phyloP scores from a whole-genome alignment of 2,113 vertebrate genomes.

The Anoura caudifer region DNA sequence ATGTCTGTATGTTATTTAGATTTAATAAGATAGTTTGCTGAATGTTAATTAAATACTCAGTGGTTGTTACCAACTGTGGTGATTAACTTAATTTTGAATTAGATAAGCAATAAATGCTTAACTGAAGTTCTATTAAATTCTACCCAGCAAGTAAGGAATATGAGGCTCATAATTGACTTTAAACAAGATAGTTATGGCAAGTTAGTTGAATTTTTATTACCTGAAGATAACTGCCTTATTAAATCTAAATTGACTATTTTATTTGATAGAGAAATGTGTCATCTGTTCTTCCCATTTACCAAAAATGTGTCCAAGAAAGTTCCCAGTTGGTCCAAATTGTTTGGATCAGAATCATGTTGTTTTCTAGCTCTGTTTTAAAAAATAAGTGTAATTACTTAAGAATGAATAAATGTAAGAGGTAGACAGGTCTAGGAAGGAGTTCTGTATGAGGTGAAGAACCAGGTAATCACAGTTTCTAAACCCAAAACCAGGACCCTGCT shows the following conservation, averaged over 20 bases:
- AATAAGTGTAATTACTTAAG: neutral
- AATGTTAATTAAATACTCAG: constrained; percentile 84
- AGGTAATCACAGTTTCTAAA: neutral
- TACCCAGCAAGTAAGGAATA: constrained; percentile 78
- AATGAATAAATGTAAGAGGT: neutral
- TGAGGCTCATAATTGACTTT: constrained; percentile 80
- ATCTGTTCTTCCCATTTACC: constrained; percentile 32
- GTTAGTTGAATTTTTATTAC: constrained; percentile 81
- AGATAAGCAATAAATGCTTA: constrained; percentile 84
- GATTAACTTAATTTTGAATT: constrained; percentile 85
- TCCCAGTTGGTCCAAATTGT: neutral
- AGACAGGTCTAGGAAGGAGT: neutral
- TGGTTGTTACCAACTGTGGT: constrained; percentile 80
- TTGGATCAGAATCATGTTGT: neutral
- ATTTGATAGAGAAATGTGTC: constrained; percentile 66
- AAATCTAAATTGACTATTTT: constrained; percentile 80
- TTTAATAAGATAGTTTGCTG: constrained; percentile 80
- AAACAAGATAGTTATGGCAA: constrained; percentile 79
- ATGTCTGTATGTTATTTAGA: constrained; percentile 72
- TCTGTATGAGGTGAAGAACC: neutral
- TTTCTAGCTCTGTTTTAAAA: constrained; percentile 6
- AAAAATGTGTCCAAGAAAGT: constrained; percentile 36
- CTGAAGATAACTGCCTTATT: constrained; percentile 78
- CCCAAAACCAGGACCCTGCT: neutral
- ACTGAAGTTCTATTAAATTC: constrained; percentile 85